Base-by-base conservation (phyloP, 2,888 invertebrate species). In the Plemyria rubiginata region DNA sequence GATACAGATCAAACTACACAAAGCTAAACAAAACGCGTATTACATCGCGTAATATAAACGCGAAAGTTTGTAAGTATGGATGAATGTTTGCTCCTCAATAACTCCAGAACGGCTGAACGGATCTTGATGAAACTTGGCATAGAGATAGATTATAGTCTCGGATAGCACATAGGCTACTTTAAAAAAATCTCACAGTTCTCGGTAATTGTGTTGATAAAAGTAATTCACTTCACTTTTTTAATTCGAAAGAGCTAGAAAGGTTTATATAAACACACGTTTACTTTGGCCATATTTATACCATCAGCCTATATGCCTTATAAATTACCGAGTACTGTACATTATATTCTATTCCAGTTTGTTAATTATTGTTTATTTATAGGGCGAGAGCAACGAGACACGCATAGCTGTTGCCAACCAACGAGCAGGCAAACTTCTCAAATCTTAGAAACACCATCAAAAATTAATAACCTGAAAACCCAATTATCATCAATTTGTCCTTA, bases 381-480 rank as follows among this genome's bases (percentile, higher is more conserved):
- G 95, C 80, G 95, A 96, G 83, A 96, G 97, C 83, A 98, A 98
- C 93, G 96, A 97, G 91, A 95, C 96, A 64, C 96, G 98, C 92
- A 97, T 98, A 94, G 95, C 96, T 79, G 96, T 96, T 84, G 98
- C 98, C 78, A 98, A 98, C 92, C 96, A 97, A 86, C 95, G 97
- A 79, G 97, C 98, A 84, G 96, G 96, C 93, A 97, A 97, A 86
- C 95, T 98, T 76, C 96, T 97, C 90, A 96, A 96, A 93, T 96
- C 93, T 71, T 93, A 93, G 93, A 73, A 79, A 67, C 51, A 54
- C 11, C 8, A 55, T 50, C 38, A 60, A 13, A 60, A 43, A 11
- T 28, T 4, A 38, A 28, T 28, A 13, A 8, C 0, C 13, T 45
- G 29, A 60, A 48, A 40, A 38, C 52, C 40, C 56, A 28, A 53